Evolutionary conservation across 2,888 invertebrate genomes (phyloP).

Genomic region (Cyclophora albipunctata): DNA sequence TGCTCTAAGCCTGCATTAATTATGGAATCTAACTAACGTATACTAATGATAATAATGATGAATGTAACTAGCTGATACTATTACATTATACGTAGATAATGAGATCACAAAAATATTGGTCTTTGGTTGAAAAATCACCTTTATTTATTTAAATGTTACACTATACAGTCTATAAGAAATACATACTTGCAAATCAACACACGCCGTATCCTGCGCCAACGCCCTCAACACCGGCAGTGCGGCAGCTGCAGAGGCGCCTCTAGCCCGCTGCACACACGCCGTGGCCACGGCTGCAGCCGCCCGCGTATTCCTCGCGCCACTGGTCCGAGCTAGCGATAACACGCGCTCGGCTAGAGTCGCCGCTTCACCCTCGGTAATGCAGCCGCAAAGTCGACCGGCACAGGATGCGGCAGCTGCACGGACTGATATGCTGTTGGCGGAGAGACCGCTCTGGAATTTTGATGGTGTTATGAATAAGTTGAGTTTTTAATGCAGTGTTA

Average conservation of each 20-base stretch:
- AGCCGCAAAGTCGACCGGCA: constrained; percentile 85
- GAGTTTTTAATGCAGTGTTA: too few relatives aligned
- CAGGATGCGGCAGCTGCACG: constrained; percentile 97
- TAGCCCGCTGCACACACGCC: constrained; percentile 96
- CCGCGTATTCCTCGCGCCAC: constrained; percentile 35
- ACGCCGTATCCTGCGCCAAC: constrained; percentile 93
- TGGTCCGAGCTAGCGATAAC: constrained; percentile 42
- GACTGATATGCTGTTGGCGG: constrained; percentile 84
- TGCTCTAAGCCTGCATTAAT: too few relatives aligned
- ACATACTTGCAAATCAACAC: constrained; percentile 92
- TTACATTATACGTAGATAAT: too few relatives aligned
- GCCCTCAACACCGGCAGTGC: constrained; percentile 96
- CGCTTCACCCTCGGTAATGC: constrained; percentile 47
- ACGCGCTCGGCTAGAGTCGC: constrained; percentile 54
- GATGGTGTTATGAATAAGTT: too few relatives aligned
- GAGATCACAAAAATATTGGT: not conserved
- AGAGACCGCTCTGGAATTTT: constrained; percentile 77
- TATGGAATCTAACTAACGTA: too few relatives aligned
- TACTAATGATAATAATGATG: too few relatives aligned
- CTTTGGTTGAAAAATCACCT: not conserved
- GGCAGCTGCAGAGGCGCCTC: constrained; percentile 96
- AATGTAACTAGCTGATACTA: too few relatives aligned
- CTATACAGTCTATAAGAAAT: too few relatives aligned
- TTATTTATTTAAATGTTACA: not conserved
- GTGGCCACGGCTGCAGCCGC: constrained; percentile 81